phyloP scores from a whole-genome alignment of 2,888 invertebrate species.

The Diaphora mendica region DNA sequence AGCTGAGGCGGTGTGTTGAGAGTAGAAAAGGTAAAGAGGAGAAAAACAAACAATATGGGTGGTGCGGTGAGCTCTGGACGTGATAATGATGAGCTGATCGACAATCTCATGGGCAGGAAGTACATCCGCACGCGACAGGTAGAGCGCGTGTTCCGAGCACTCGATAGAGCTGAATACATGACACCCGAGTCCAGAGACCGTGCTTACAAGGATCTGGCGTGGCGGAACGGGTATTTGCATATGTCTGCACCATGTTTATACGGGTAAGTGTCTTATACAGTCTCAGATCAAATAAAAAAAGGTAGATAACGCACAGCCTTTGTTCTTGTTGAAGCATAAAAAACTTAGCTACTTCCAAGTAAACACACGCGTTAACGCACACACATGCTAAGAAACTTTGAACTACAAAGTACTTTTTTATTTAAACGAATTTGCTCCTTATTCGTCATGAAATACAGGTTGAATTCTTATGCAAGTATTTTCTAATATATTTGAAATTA shows the following conservation, averaged over 20 bases:
- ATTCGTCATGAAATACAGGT: too few relatives aligned
- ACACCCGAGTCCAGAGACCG: conserved; percentile 86
- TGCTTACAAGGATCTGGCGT: conserved; percentile 93
- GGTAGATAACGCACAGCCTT: too few relatives aligned
- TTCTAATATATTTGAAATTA: too few relatives aligned
- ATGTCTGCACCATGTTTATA: conserved; percentile 96
- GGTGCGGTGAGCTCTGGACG: conserved; percentile 93
- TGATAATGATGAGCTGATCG: conserved; percentile 94
- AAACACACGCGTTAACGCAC: too few relatives aligned
- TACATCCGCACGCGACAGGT: conserved; percentile 90
- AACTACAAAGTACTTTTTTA: too few relatives aligned
- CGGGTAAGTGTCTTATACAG: conserved; percentile 79
- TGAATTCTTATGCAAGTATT: too few relatives aligned
- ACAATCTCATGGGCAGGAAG: conserved; percentile 91
- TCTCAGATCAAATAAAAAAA: too few relatives aligned
- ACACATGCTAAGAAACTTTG: too few relatives aligned
- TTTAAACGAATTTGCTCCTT: too few relatives aligned
- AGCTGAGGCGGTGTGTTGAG: conserved; percentile 69
- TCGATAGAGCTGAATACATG: conserved; percentile 94
- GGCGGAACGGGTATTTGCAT: conserved; percentile 94
- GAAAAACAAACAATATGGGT: conserved; percentile 88
- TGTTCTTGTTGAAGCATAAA: too few relatives aligned
- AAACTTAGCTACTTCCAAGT: too few relatives aligned
- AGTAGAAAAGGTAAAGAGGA: conserved; percentile 38
- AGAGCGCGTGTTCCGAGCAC: conserved; percentile 93